Evolutionary conservation across 2,113 vertebrate genomes (phyloP), one percentile per base, ranked within the genome.

Genomic region (Rhipidura dahli): DNA sequence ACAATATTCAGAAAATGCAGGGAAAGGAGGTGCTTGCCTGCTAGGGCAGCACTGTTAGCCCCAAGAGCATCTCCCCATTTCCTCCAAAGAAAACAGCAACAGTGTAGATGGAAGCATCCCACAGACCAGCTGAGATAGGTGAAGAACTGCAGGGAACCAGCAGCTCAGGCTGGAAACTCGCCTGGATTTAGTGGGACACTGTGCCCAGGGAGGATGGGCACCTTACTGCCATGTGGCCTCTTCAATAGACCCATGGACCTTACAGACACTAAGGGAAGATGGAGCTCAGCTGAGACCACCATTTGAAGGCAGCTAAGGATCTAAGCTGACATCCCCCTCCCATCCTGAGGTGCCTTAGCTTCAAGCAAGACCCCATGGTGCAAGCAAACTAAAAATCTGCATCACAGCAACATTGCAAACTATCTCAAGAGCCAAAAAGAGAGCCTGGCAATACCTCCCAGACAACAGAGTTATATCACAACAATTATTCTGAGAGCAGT

Each of bases 351-450:
- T 42, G 65, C 16, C 64, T 66, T 51, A 47, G 54, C 59, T 47
- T 84, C 54, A 78, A 77, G 27, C 30, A 87, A 84, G 49, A 44
- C 13, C 20, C 31, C 3, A 7, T 28, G 19, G 40, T 31, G 6
- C 37, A 80, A 65, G 35, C 12, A 72, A 75, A 70, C 23, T 39
- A 39, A 83, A 81, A 83, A 30, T 51, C 49, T 60, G 30, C 45
- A 24, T 59, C 15, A 8, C 0, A 0, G 64, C 39, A 71, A 30
- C 22, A 10, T 11, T 35, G 17, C 22, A 17, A 44, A 42, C 0
- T 1, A 37, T 40, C 84, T 56, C 42, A 87, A 89, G 77, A 80
- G 39, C 35, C 11, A 10, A 47, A 69, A 66, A 28, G 22, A 63
- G 91, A 73, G 47, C 18, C 69, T 78, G 61, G 69, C 35, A 85